phyloP scores from a whole-genome alignment of 2,797 vertebrate genomes.

The Catostomus latipinnis region DNA sequence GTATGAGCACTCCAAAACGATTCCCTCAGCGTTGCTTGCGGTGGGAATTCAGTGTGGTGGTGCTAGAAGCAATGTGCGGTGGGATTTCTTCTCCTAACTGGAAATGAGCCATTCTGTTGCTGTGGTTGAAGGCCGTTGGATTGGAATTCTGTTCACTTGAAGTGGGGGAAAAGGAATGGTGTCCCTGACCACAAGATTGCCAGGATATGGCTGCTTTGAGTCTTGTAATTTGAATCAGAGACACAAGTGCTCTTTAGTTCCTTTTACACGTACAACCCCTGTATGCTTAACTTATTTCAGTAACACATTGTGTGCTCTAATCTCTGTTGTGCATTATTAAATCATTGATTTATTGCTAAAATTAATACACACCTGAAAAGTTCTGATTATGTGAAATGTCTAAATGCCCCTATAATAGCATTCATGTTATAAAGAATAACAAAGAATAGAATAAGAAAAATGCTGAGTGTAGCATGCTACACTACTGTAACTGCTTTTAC shows the following conservation, averaged over 20 bases:
- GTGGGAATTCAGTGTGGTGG: conserved; percentile 41
- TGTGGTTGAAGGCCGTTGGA: conserved; percentile 62
- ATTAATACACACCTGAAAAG: neutral
- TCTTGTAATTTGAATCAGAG: conserved; percentile 57
- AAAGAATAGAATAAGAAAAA: neutral
- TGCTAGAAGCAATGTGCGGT: conserved; percentile 41
- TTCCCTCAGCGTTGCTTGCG: conserved; percentile 27
- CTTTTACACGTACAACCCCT: conserved; percentile 17
- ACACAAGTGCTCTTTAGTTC: conserved; percentile 42
- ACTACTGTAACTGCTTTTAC: neutral
- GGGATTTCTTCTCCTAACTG: conserved; percentile 37
- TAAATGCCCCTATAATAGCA: neutral
- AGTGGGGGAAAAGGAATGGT: conserved; percentile 75
- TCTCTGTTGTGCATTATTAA: conserved; percentile 6
- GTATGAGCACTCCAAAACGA: conserved; percentile 18
- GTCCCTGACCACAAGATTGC: conserved; percentile 63
- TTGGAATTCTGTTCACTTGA: conserved; percentile 71
- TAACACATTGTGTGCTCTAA: conserved; percentile 1
- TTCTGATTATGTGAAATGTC: conserved; percentile 1
- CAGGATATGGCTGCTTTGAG: conserved; percentile 60
- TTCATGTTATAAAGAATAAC: neutral
- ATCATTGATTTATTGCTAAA: neutral
- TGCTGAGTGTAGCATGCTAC: neutral
- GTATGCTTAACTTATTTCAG: conserved; percentile 6
- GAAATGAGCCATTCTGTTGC: conserved; percentile 55